These are phyloP conservation scores for Phrynocephalus versicolor DNA, from an alignment of 2,113 vertebrate genomes.

Conservation along the genomic window DNA sequence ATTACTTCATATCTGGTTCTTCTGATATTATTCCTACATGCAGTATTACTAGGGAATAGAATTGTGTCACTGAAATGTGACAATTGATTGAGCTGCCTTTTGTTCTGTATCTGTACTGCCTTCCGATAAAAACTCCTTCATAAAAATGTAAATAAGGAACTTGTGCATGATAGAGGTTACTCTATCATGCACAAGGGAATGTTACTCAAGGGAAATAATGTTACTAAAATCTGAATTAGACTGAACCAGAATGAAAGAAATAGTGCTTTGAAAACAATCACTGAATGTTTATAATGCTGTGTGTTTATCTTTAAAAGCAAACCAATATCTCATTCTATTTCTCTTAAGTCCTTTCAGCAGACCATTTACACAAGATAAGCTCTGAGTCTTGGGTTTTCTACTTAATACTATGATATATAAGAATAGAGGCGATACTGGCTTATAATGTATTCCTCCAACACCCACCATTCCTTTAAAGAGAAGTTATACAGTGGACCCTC, in stretches of 20 bases:
- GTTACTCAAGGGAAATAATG: conserved; percentile 16
- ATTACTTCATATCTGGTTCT: conserved; percentile 16
- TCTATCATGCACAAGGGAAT: background rate
- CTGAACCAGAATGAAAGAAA: conserved; percentile 34
- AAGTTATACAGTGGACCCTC: too few species aligned
- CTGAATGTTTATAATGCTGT: conserved; percentile 41
- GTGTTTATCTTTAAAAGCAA: conserved; percentile 40
- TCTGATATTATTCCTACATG: conserved; percentile 28
- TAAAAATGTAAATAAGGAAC: conserved; percentile 55
- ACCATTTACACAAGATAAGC: background rate
- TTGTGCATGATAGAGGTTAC: conserved; percentile 41
- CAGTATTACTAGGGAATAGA: conserved; percentile 16
- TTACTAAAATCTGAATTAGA: conserved; percentile 63
- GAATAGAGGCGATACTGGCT: background rate
- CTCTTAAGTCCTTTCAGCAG: conserved; percentile 22
- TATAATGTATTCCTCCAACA: background rate
- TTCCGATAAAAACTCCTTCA: conserved; percentile 19
- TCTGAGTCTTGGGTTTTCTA: background rate
- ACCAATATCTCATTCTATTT: conserved; percentile 34
- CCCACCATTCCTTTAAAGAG: background rate
- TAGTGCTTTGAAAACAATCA: conserved; percentile 27
- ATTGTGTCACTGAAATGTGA: conserved; percentile 20
- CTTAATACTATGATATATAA: background rate
- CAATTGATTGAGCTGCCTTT: conserved; percentile 38
- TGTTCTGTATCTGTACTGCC: conserved; percentile 35